These are phyloP conservation scores for Solea solea DNA, from an alignment of 2,113 vertebrate genomes.

Conservation along the genomic window DNA sequence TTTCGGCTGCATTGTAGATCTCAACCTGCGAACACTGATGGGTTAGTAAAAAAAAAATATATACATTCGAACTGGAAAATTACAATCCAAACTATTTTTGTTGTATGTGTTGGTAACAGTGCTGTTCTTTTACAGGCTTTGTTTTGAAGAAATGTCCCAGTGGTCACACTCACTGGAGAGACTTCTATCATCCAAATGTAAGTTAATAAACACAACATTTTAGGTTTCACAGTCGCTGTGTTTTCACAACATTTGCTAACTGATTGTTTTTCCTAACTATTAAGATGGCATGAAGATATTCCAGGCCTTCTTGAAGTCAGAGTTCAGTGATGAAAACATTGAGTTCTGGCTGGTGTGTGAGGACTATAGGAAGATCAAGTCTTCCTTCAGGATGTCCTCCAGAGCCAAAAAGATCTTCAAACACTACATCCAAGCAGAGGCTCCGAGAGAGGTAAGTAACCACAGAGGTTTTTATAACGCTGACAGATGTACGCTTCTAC, in stretches of 20 bases:
- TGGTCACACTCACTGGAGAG: conserved; percentile 82
- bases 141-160: conserved; percentile 73
- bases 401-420: conserved; percentile 85
- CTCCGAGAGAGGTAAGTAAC: conserved; percentile 80
- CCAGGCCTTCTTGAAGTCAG: conserved; percentile 82
- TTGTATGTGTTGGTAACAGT: conserved; percentile 22
- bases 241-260: background rate
- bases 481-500: background rate
- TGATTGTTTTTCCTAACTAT: background rate
- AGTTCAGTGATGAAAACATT: conserved; percentile 86
- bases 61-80: background rate
- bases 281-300: conserved; percentile 81
- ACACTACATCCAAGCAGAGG: conserved; percentile 76
- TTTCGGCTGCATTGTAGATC: conserved; percentile 51
- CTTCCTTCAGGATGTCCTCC: conserved; percentile 69
- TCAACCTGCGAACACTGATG: conserved; percentile 21
- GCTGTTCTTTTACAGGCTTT: conserved; percentile 63
- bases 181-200: conserved; percentile 82
- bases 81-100: background rate
- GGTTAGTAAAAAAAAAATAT: conserved; percentile 53
- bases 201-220: conserved; percentile 23
- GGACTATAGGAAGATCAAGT: conserved; percentile 81
- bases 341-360: conserved; percentile 86
- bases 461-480: background rate
- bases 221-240: background rate